Percentiles rank a stretch among this genome's conserved stretches.
These are phyloP conservation scores for Xenopus borealis DNA, from an alignment of 2,113 vertebrate genomes.

Conservation along the genomic window DNA sequence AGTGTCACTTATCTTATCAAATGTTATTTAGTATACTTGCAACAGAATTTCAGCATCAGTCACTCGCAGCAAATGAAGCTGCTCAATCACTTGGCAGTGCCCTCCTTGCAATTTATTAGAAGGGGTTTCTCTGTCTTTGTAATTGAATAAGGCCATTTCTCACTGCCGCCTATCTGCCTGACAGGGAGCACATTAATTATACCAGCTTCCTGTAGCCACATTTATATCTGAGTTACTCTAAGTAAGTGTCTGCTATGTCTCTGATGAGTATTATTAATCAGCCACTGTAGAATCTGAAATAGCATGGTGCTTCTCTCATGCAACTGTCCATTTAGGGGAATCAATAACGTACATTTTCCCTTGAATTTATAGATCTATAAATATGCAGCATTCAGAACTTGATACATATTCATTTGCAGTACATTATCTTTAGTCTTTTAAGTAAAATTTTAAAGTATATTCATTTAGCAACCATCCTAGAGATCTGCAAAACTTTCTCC, in stretches of 20 bases:
- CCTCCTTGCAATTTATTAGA: neutral
- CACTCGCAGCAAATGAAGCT: neutral
- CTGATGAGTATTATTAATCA: too few species aligned
- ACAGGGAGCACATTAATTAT: neutral
- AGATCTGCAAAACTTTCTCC: too few species aligned
- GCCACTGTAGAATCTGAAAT: too few species aligned
- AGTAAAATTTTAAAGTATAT: too few species aligned
- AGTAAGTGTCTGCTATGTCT: neutral
- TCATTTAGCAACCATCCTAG: too few species aligned
- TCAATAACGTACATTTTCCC: too few species aligned
- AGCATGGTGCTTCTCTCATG: too few species aligned
- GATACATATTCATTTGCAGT: too few species aligned
- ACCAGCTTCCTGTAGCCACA: neutral
- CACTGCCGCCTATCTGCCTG: neutral
- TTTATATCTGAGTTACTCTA: neutral
- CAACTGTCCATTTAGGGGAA: too few species aligned
- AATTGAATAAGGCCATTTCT: neutral
- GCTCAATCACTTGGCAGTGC: neutral
- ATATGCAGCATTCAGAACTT: too few species aligned
- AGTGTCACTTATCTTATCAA: neutral
- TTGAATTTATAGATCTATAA: too few species aligned
- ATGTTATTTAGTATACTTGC: neutral
- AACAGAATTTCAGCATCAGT: neutral
- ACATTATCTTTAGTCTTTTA: too few species aligned
- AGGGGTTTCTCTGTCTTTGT: neutral